A percentile compares a stretch with the other conserved stretches of the same genome.
Conservation (phyloP, 2,797 vertebrate species). For the Intellagama lesueurii region DNA sequence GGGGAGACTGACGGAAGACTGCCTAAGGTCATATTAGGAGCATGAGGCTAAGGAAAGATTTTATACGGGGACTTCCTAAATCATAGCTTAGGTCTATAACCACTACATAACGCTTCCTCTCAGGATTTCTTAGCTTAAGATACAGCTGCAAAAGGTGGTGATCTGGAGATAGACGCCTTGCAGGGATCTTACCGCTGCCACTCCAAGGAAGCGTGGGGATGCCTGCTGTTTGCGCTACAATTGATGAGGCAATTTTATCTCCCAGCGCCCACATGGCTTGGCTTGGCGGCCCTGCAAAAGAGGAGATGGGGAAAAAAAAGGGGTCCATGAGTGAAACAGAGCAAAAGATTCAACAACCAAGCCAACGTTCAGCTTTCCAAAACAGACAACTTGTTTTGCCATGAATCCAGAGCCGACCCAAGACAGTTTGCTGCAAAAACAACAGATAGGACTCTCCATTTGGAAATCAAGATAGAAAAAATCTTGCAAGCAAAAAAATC, state of each 20-base stretch:
- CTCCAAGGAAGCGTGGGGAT: slow-evolving; percentile 99
- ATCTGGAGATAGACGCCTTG: background rate
- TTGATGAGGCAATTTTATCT: slow-evolving; percentile 98
- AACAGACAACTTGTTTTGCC: background rate
- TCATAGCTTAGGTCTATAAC: too few relatives aligned
- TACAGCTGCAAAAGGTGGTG: too few relatives aligned
- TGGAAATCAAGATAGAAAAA: too few relatives aligned
- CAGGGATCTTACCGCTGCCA: slow-evolving; percentile 83
- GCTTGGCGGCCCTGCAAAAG: slow-evolving; percentile 91
- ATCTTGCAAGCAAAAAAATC: background rate
- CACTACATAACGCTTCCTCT: background rate
- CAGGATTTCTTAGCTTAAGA: background rate
- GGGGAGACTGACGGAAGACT: too few relatives aligned
- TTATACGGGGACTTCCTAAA: too few relatives aligned
- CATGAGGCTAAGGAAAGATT: too few relatives aligned
- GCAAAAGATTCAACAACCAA: fast-evolving
- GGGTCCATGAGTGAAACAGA: background rate
- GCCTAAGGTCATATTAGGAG: too few relatives aligned
- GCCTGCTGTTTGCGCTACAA: slow-evolving; percentile 97
- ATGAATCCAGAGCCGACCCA: too few relatives aligned
- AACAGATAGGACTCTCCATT: too few relatives aligned
- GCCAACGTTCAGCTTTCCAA: fast-evolving
- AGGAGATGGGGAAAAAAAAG: background rate
- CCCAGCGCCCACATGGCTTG: slow-evolving; percentile 99
- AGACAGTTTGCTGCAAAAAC: too few relatives aligned